These are phyloP conservation scores for Nemurella pictetii DNA, from an alignment of 2,888 invertebrate genomes.

Conservation along the genomic window DNA sequence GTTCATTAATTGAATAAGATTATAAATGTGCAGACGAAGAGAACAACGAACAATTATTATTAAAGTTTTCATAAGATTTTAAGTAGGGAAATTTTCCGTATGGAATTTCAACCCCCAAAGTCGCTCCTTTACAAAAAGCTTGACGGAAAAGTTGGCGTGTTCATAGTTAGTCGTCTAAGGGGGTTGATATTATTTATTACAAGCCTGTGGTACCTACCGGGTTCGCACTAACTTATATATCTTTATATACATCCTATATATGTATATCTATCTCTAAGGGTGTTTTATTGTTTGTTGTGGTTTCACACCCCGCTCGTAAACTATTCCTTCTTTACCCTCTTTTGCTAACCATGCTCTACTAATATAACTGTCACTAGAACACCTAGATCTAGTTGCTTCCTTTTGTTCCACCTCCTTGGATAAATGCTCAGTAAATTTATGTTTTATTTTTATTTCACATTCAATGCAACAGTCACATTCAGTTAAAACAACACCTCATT, in stretches of 20 bases:
- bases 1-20: slow-evolving; percentile 32
- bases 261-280: slow-evolving; percentile 1
- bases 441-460: background rate
- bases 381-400: no score
- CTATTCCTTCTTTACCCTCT: slow-evolving; percentile 27
- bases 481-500: no score
- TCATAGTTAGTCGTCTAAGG: background rate
- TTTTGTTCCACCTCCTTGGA: background rate
- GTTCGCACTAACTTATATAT: slow-evolving; percentile 22
- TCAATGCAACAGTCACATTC: no score
- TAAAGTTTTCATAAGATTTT: slow-evolving; percentile 32
- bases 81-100: slow-evolving; percentile 28
- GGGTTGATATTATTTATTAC: slow-evolving; percentile 31
- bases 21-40: slow-evolving; percentile 31
- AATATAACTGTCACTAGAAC: background rate
- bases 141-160: slow-evolving; percentile 25
- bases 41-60: slow-evolving; percentile 33
- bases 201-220: slow-evolving; percentile 24
- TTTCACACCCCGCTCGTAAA: slow-evolving; percentile 29
- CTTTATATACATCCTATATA: background rate
- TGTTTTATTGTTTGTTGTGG: slow-evolving; percentile 31
- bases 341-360: background rate
- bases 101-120: slow-evolving; percentile 25
- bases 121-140: slow-evolving; percentile 26
- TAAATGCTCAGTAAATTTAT: background rate